Evolutionary conservation across 2,113 vertebrate genomes (phyloP).

Genomic region (Enhydra lutris): DNA sequence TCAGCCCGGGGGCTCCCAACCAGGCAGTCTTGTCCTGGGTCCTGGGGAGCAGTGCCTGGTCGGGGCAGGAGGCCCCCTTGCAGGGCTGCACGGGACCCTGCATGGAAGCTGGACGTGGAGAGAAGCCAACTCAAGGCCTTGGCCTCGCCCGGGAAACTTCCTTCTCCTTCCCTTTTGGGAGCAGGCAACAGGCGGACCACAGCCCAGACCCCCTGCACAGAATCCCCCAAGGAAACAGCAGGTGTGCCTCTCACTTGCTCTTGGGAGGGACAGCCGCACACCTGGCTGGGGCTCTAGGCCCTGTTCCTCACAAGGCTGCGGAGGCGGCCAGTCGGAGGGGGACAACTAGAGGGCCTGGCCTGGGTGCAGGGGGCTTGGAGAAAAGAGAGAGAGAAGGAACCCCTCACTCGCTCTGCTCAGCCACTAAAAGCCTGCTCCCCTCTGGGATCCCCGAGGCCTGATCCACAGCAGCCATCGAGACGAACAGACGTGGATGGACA

Average conservation of each 20-base stretch:
- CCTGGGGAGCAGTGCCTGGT: neutral
- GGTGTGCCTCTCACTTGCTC: neutral
- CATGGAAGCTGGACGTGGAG: too few relatives aligned
- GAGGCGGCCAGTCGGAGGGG: neutral
- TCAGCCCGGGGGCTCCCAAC: neutral
- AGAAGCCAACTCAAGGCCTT: neutral
- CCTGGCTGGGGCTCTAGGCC: neutral
- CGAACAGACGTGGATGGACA: conserved; percentile 47
- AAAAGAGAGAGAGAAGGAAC: neutral
- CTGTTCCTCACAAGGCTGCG: neutral
- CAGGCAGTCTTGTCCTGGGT: neutral
- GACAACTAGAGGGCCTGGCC: neutral
- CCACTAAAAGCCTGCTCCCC: neutral
- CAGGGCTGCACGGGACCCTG: neutral
- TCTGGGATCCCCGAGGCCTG: conserved; percentile 38
- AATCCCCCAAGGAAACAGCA: neutral
- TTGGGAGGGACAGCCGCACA: neutral
- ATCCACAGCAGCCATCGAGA: conserved; percentile 51
- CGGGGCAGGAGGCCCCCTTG: neutral
- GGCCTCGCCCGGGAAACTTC: neutral
- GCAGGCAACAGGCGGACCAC: neutral
- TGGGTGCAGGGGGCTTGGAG: neutral
- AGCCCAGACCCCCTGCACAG: neutral
- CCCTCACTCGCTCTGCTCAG: neutral
- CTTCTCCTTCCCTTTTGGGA: neutral